Evolutionary conservation across 1,140 invertebrate species (phyloP).

Genomic region (Wiebesia pumilae): DNA sequence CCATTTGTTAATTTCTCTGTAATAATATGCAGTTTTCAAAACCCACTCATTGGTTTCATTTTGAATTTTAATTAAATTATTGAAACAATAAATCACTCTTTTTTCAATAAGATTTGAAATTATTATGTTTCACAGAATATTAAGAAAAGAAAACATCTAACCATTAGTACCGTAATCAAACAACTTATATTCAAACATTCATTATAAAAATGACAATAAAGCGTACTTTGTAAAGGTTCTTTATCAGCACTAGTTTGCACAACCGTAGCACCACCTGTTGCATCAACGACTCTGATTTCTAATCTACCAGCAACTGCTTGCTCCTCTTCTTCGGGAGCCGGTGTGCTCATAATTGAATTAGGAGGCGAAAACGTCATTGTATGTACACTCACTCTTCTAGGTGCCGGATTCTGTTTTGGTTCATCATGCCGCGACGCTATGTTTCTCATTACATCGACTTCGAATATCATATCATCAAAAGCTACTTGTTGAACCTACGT

Average conservation of each 20-base stretch:
- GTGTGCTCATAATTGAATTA: slow-evolving; percentile 57
- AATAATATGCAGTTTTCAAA: slow-evolving; percentile 43
- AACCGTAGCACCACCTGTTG: slow-evolving; percentile 72
- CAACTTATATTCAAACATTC: not conserved
- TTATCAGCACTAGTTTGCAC: slow-evolving; percentile 73
- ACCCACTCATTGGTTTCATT: not conserved
- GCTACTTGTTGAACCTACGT: slow-evolving; percentile 85
- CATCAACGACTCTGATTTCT: slow-evolving; percentile 85
- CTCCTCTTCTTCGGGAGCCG: slow-evolving; percentile 72
- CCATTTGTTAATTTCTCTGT: slow-evolving; percentile 73
- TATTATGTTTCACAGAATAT: too few species aligned
- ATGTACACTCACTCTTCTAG: slow-evolving; percentile 67
- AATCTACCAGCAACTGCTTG: slow-evolving; percentile 84
- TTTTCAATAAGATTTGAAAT: too few species aligned
- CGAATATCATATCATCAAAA: slow-evolving; percentile 88
- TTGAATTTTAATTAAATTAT: not conserved
- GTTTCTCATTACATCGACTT: slow-evolving; percentile 89
- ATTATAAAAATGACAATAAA: not conserved
- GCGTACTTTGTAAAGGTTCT: slow-evolving; percentile 70
- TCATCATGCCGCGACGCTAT: slow-evolving; percentile 76
- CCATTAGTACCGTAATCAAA: not conserved
- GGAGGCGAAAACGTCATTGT: slow-evolving; percentile 62
- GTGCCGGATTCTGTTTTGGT: slow-evolving; percentile 56
- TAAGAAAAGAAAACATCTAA: too few species aligned
- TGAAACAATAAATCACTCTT: not conserved